Conservation (phyloP, 2,113 vertebrate genomes). For the Murina feae region DNA sequence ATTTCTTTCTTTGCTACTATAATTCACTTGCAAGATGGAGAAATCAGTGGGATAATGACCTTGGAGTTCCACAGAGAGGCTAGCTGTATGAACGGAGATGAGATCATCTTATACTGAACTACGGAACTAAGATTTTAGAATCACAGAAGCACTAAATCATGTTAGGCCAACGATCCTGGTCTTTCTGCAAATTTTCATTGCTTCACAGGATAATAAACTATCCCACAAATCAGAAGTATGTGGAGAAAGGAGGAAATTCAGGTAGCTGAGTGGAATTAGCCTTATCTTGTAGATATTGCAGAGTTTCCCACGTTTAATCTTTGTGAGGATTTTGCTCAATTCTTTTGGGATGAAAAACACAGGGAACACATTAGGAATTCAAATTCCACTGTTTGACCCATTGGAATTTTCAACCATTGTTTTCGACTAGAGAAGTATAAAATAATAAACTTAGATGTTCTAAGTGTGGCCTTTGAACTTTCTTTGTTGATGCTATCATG, state of each 20-base stretch:
- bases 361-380: conserved; percentile 53
- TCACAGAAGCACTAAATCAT: conserved; percentile 41
- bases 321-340: conserved; percentile 23
- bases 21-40: conserved; percentile 43
- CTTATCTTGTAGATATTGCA: conserved; percentile 36
- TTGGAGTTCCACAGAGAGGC: conserved; percentile 35
- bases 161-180: not conserved
- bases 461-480: conserved; percentile 40
- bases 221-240: not conserved
- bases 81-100: not conserved
- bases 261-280: conserved; percentile 38
- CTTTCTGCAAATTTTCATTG: conserved; percentile 4
- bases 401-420: conserved; percentile 56
- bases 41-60: not conserved
- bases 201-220: conserved; percentile 2
- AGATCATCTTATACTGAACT: conserved; percentile 26
- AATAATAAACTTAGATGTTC: conserved; percentile 54
- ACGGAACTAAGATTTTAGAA: conserved; percentile 16
- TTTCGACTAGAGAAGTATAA: conserved; percentile 53
- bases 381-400: conserved; percentile 32
- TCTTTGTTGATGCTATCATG: conserved; percentile 51
- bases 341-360: conserved; percentile 51
- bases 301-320: conserved; percentile 48
- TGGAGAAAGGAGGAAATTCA: conserved; percentile 51
- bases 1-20: conserved; percentile 42